A percentile compares a stretch with the other conserved stretches of the same genome.
Conservation (phyloP, 2,888 invertebrate genomes). For the Drosophila subquinaria region DNA sequence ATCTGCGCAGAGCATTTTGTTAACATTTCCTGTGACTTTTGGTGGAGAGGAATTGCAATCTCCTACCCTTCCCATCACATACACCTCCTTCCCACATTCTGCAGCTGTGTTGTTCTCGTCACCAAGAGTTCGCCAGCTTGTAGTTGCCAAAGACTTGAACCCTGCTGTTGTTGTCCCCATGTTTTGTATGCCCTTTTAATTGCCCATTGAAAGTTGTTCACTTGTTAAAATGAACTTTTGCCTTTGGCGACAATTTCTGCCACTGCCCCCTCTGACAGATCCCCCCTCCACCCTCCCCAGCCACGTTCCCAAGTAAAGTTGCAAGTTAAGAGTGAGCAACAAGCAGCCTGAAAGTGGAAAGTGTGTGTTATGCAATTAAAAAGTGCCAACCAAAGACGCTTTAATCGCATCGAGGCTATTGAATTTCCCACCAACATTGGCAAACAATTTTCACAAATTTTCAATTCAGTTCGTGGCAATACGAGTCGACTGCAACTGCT, state of each 20-base stretch:
- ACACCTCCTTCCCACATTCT: background rate
- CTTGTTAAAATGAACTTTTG: conserved; percentile 78
- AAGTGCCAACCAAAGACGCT: conserved; percentile 46
- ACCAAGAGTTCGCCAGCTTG: conserved; percentile 29
- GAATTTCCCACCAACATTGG: conserved; percentile 35
- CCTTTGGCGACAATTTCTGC: conserved; percentile 49
- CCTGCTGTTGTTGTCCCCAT: conserved; percentile 82
- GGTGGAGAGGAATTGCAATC: conserved; percentile 85
- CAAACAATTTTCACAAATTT: conserved; percentile 28
- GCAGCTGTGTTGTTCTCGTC: conserved; percentile 15
- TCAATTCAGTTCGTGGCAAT: conserved; percentile 11
- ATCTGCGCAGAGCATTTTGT: conserved; percentile 86
- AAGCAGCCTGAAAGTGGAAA: conserved; percentile 67
- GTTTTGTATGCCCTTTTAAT: conserved; percentile 83
- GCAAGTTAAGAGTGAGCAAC: conserved; percentile 64
- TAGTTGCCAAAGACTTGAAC: conserved; percentile 46
- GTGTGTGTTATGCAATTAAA: conserved; percentile 75
- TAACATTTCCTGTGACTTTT: conserved; percentile 86
- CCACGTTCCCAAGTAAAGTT: conserved; percentile 28
- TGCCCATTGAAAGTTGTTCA: conserved; percentile 81
- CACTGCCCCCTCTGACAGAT: background rate
- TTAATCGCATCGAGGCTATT: conserved; percentile 57
- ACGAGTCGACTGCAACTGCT: conserved; percentile 7
- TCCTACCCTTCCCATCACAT: conserved; percentile 44
- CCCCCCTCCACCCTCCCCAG: no score